Evolutionary conservation across 1,140 invertebrate species (phyloP), one percentile per base, ranked within the genome.

Genomic region (Brachionus calyciflorus): DNA sequence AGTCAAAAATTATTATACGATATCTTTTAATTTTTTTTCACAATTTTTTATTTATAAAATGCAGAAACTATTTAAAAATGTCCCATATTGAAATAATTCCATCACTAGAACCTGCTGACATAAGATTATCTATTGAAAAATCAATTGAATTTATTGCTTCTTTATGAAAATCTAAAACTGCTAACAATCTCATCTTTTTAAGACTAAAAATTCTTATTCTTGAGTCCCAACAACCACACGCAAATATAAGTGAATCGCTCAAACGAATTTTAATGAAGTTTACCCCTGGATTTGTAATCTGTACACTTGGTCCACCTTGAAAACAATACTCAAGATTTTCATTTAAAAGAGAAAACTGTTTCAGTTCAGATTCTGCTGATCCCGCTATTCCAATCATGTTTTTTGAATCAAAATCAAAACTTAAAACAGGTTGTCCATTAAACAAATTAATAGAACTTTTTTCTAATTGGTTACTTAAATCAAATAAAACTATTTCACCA

Each of bases 161-260:
- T 37, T 55, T 49, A 30, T 73, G 69, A 51, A 73, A 73, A 55
- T 73, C 69, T 10, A 73, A 24, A 49, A 73, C 69, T 7, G 46
- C 69, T 9, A 73, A 24, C 9, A 55, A 33, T 37, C 30, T 55
- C 12, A 49, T 3, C 26, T 73, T 73, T 51, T 73, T 73, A 1
- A 49, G 14, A 41, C n/a, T 28, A 17, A 26, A 51, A 4, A 73
- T 3, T 33, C 69, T 19, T 3, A 73, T 51, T 49, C 19, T 73
- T 17, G 69, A 73, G 17, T 73, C 69, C 69, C 69, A 73, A 37
- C 60, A 26, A 46, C 1, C 69, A 51, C 69, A 49, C 6, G 19
- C 21, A 55, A 49, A 26, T 19, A 73, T 17, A 19, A 73, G 48
- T 40, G 46, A 55, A 49, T 55, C 69, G 24, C 7, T 40, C 10